Evolutionary conservation across 2,888 invertebrate species (phyloP).

Genomic region (Notodonta ziczac): DNA sequence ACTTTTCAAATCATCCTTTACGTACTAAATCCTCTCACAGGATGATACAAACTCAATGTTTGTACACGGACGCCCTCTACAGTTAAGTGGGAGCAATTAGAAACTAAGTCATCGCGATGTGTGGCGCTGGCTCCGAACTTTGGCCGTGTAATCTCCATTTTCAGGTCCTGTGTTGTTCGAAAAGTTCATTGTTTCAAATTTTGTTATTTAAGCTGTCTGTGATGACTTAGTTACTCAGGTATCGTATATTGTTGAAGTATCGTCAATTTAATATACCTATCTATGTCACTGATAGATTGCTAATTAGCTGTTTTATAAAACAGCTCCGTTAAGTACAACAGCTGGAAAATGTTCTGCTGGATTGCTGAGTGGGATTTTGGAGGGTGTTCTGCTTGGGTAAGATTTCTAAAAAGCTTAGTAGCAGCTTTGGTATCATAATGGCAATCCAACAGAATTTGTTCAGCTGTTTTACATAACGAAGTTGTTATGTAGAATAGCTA

Average conservation of each 20-base stretch:
- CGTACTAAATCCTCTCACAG: neutral
- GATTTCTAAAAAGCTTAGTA: too few relatives aligned
- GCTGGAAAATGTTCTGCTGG: too few relatives aligned
- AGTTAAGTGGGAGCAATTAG: conserved; percentile 32
- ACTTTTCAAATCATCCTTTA: too few relatives aligned
- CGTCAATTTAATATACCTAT: neutral
- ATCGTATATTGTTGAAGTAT: neutral
- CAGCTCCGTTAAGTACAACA: too few relatives aligned
- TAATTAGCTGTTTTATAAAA: too few relatives aligned
- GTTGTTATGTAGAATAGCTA: too few relatives aligned
- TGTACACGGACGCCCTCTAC: neutral
- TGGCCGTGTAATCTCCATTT: conserved; percentile 34
- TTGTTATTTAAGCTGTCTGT: neutral
- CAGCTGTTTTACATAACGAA: too few relatives aligned
- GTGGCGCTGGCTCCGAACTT: conserved; percentile 28
- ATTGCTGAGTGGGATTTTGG: too few relatives aligned
- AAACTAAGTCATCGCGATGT: conserved; percentile 33
- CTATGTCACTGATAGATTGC: too few relatives aligned
- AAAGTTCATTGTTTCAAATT: conserved; percentile 25
- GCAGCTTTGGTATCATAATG: too few relatives aligned
- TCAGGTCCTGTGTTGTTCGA: conserved; percentile 29
- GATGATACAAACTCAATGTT: neutral
- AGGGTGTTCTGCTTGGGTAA: too few relatives aligned
- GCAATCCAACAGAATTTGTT: too few relatives aligned
- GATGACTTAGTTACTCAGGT: neutral